Evolutionary conservation across 2,797 vertebrate species (phyloP).

Genomic region (Ceryle rudis): DNA sequence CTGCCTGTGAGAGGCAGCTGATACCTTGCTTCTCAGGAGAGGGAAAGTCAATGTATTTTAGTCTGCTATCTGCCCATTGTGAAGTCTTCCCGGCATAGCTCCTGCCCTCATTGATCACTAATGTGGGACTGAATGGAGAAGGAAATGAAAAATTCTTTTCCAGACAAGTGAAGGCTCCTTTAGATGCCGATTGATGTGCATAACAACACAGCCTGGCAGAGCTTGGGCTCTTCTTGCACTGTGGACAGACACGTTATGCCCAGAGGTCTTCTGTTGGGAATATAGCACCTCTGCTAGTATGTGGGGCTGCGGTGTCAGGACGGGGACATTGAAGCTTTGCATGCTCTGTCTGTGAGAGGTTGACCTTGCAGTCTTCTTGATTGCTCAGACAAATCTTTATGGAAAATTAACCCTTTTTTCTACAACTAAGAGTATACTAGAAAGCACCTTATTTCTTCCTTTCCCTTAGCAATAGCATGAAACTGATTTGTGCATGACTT

Average conservation of each 20-base stretch:
- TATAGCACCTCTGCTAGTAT: neutral
- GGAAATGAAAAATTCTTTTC: neutral
- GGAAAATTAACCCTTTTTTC: neutral
- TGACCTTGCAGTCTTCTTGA: neutral
- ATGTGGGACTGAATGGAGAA: neutral
- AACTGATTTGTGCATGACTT: neutral
- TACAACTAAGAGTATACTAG: neutral
- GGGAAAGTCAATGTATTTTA: neutral
- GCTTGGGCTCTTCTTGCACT: neutral
- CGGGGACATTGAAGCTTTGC: neutral
- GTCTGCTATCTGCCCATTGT: neutral
- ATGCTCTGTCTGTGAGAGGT: neutral
- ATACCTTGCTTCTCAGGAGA: neutral
- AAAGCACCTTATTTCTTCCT: neutral
- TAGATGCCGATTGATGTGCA: neutral
- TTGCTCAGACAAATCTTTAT: neutral
- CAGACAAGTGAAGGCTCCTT: neutral
- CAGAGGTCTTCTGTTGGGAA: neutral
- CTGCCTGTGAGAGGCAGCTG: neutral
- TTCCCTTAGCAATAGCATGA: neutral
- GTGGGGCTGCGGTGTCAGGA: neutral
- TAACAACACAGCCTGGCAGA: neutral
- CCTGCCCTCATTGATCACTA: neutral
- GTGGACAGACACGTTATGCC: neutral
- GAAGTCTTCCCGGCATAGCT: neutral